Conservation (phyloP, 2,113 vertebrate species). For the Oryzias curvinotus region DNA sequence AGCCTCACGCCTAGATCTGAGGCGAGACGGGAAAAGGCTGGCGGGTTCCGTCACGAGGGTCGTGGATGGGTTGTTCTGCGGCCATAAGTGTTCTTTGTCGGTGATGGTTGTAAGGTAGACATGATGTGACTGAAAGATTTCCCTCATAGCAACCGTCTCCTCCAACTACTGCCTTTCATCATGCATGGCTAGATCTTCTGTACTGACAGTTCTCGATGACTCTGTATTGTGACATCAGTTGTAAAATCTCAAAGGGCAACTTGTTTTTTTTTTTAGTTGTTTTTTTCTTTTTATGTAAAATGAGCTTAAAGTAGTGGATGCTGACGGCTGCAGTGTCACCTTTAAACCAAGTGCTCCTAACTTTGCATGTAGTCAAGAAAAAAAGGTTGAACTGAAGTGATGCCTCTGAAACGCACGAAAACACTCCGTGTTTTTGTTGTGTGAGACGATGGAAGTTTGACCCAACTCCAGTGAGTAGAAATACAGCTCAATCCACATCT, state of each 20-base stretch:
- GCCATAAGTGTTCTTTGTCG: slow-evolving; percentile 8
- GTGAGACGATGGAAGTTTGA: no score
- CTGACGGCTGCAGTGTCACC: not conserved
- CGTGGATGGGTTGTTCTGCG: slow-evolving; percentile 11
- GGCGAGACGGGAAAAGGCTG: slow-evolving; percentile 9
- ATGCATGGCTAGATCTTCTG: slow-evolving; percentile 35
- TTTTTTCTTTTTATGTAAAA: not conserved
- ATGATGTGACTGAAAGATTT: slow-evolving; percentile 43
- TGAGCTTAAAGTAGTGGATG: not conserved
- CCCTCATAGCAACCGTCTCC: slow-evolving; percentile 57
- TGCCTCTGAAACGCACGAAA: no score
- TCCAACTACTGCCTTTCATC: slow-evolving; percentile 54
- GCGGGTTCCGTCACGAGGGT: slow-evolving; percentile 29
- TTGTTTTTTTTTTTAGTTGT: not conserved
- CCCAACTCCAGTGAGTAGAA: no score
- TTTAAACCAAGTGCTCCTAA: slow-evolving; percentile 3
- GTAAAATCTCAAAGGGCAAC: slow-evolving; percentile 1
- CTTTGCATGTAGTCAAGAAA: slow-evolving; percentile 2
- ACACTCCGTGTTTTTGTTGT: no score
- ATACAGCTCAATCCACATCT: no score
- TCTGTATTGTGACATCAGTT: not conserved
- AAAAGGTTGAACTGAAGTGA: no score
- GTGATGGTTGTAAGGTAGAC: slow-evolving; percentile 21
- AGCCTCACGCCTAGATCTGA: slow-evolving; percentile 10
- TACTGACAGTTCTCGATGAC: slow-evolving; percentile 24